Evolutionary conservation across 2,113 vertebrate species (phyloP), one percentile per base, ranked within the genome.

Genomic region (Menidia beryllina): DNA sequence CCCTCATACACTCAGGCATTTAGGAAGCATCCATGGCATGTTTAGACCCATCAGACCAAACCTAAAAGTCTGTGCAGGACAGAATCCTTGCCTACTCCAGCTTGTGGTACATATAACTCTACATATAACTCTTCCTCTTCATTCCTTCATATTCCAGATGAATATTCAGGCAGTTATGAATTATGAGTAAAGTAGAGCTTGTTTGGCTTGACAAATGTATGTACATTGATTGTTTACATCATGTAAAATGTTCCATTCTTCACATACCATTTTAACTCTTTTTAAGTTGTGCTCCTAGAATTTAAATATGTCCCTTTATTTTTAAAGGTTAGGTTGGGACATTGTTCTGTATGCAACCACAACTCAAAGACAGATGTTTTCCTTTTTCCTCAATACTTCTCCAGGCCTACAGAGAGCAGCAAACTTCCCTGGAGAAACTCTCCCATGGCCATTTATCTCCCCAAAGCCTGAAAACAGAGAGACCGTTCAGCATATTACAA

Each of bases 41-140:
- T 86, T 82, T 24, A 36, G 69, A 74, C 86, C 1, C 63, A 83
- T 92, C 81, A 36, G 79, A 72, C 82, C 82, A 69, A 85, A 82
- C 82, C 78, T 52, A 71, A 72, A 81, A 61, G 15, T 47, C 55
- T 66, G 24, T 5, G 47, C 38, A 7, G 57, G 68, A 51, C 24
- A 52, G 39, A 58, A 9, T 62, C 27, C 10, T 6, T 61, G 27
- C 75, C 68, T 39, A 56, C 51, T 23, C 56, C 43, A 76, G 68
- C 62, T 77, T 34, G 69, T 63, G 49, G 47, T 52, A n/a, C n/a
- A n/a, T n/a, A n/a, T n/a, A n/a, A n/a, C n/a, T n/a, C n/a, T 56
- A 61, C 56, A 64, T 51, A 74, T 77, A 41, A 41, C 43, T 69
- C 71, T 69, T 10, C 41, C 8, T 73, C 69, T 75, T 53, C n/a